These are phyloP conservation scores for Hypocryptadius cinnamomeus DNA, from an alignment of 2,113 vertebrate genomes.

Conservation along the genomic window DNA sequence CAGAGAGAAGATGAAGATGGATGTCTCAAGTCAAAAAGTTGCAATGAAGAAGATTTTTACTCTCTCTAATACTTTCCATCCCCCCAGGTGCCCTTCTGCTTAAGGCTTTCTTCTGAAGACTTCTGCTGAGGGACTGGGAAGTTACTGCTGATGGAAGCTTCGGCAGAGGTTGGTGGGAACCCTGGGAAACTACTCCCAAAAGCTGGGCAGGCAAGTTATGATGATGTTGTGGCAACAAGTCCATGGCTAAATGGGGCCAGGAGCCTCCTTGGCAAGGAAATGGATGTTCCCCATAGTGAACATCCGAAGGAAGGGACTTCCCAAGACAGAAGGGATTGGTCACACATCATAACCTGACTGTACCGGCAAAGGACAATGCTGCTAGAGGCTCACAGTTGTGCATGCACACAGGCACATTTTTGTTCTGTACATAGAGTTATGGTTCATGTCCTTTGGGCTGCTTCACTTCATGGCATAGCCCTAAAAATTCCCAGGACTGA, in stretches of 20 bases:
- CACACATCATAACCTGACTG: not conserved
- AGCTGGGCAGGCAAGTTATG: not conserved
- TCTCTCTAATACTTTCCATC: not conserved
- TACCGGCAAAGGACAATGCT: not conserved
- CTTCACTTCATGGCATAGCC: not conserved
- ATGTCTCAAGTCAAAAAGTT: not conserved
- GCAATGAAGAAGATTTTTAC: not conserved
- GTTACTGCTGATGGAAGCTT: not conserved
- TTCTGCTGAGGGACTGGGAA: not conserved
- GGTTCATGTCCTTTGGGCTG: not conserved
- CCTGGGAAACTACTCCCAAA: not conserved
- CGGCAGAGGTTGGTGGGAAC: not conserved
- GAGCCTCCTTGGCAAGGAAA: not conserved
- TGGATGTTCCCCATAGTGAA: not conserved
- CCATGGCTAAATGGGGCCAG: rapidly evolving
- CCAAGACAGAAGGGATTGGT: not conserved
- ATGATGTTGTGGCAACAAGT: not conserved
- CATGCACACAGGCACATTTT: not conserved
- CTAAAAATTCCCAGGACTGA: not conserved
- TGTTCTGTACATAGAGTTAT: not conserved
- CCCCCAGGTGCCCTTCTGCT: not conserved
- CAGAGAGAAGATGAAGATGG: not conserved
- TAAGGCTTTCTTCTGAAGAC: not conserved
- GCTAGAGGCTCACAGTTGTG: rapidly evolving
- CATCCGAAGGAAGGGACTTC: not conserved